These are phyloP conservation scores for Alosa alosa DNA, from an alignment of 2,113 vertebrate species.

Conservation along the genomic window DNA sequence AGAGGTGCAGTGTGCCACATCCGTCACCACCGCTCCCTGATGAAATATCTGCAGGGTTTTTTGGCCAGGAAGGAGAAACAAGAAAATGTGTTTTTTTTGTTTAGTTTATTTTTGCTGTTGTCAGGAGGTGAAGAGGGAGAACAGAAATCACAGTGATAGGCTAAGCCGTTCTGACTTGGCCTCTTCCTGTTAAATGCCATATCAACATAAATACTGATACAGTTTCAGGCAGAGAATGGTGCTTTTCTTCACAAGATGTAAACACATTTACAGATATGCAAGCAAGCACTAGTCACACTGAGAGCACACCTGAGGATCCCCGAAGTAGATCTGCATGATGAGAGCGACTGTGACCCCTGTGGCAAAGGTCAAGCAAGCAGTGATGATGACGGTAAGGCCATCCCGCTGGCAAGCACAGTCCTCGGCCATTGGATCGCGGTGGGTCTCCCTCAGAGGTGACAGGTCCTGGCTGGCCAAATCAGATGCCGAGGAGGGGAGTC, in stretches of 20 bases:
- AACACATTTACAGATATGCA: not conserved
- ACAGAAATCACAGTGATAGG: not conserved
- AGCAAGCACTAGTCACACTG: not conserved
- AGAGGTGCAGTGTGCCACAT: slow-evolving; percentile 83
- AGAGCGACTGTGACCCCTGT: slow-evolving; percentile 90
- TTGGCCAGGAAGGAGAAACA: not conserved
- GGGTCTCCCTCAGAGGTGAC: slow-evolving; percentile 86
- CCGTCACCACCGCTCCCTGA: slow-evolving; percentile 89
- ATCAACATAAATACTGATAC: too few species aligned
- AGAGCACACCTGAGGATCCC: slow-evolving; percentile 85
- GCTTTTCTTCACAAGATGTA: not conserved
- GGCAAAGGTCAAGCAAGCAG: slow-evolving; percentile 93
- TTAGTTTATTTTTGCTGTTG: too few species aligned
- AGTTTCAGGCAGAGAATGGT: not conserved
- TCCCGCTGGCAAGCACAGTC: slow-evolving; percentile 91
- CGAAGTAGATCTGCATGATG: slow-evolving; percentile 97
- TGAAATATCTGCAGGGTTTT: slow-evolving; percentile 79
- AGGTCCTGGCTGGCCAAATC: slow-evolving; percentile 88
- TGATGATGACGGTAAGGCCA: slow-evolving; percentile 92
- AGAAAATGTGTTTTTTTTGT: not conserved
- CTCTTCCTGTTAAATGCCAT: too few species aligned
- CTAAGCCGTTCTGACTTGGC: too few species aligned
- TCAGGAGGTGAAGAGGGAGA: not conserved
- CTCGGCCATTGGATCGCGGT: slow-evolving; percentile 84
- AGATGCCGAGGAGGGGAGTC: slow-evolving; percentile 89